Evolutionary conservation across 92 coral and sea anemone genomes (phyloP).

Genomic region (Parazoanthus swiftii): DNA sequence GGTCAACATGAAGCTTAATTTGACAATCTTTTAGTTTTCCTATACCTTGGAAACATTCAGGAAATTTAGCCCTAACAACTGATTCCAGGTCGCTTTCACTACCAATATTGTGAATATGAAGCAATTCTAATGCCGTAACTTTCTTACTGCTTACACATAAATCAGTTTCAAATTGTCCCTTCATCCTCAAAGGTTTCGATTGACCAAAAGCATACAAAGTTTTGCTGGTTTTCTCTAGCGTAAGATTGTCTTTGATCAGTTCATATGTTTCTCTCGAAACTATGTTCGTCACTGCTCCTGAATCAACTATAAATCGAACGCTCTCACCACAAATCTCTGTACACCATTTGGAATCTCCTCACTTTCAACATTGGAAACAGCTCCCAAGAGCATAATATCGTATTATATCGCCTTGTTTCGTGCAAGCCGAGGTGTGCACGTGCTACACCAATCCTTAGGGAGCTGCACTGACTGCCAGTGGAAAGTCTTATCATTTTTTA

Average conservation of each 20-base stretch:
- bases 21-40: slow-evolving; percentile 34
- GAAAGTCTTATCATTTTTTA: too few species aligned
- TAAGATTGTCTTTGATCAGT: slow-evolving; percentile 17
- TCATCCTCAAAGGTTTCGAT: too few species aligned
- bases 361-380: too few species aligned
- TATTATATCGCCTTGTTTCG: too few species aligned
- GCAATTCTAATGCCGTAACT: background rate
- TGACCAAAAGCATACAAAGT: too few species aligned
- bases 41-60: slow-evolving; percentile 31
- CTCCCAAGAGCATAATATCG: too few species aligned
- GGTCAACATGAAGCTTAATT: slow-evolving; percentile 46
- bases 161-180: slow-evolving; percentile 28
- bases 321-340: too few species aligned
- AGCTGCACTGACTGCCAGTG: too few species aligned
- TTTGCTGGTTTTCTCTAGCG: background rate
- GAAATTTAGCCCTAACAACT: slow-evolving; percentile 32
- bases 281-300: slow-evolving; percentile 36
- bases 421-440: too few species aligned
- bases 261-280: slow-evolving; percentile 29
- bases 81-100: slow-evolving; percentile 2
- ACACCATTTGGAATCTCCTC: too few species aligned
- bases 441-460: too few species aligned
- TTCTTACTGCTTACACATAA: slow-evolving; percentile 10
- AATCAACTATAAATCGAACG: slow-evolving; percentile 31
- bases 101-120: background rate